Evolutionary conservation across 2,113 vertebrate genomes (phyloP), one percentile per base, ranked within the genome.

Genomic region (Ophthalmolycus amberensis): DNA sequence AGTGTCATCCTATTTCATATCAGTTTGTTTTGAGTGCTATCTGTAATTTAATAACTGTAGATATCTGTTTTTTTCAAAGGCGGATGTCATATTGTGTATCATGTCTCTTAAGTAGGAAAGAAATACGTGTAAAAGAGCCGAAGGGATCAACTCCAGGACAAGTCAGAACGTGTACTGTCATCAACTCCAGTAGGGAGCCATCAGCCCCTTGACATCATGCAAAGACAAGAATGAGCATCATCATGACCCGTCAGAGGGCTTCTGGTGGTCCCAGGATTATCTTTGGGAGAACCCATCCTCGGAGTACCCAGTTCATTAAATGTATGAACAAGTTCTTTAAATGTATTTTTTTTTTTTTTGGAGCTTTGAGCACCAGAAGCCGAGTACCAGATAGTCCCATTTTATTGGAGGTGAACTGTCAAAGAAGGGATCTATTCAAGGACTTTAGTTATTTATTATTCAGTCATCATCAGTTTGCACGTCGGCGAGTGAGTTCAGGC

Each of bases 211-310:
- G 79, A 80, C 80, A 84, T 72, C 14, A 65, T 58, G 50, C 78
- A 25, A 89, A 58, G 84, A 62, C 75, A 66, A 83, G 6, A 75
- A 67, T 40, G 16, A 79, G 50, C 44, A 22, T 77, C 70, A 72
- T 77, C 62, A 63, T 15, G 62, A 11, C 69, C 74, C 60, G 79
- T 85, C 46, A 74, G 1, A 85, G 54, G n/a, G 54, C 27, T 27
- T 58, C 54, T 10, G n/a, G n/a, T 6, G 54, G 54, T 25, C 54
- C 25, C 2, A 12, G 12, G 11, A 58, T 59, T 59, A 29, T 59
- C 56, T 59, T 29, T 59, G 6, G 1, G 25, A 59, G 56, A 14
- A 59, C 6, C 25, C 25, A 15, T 25, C 25, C 25, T 25, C 25
- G 25, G 25, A 25, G 56, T 27, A 59, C 6, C 25, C 25, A 15